Conservation (phyloP, 2,888 invertebrate species). For the Latrodectus hesperus region DNA sequence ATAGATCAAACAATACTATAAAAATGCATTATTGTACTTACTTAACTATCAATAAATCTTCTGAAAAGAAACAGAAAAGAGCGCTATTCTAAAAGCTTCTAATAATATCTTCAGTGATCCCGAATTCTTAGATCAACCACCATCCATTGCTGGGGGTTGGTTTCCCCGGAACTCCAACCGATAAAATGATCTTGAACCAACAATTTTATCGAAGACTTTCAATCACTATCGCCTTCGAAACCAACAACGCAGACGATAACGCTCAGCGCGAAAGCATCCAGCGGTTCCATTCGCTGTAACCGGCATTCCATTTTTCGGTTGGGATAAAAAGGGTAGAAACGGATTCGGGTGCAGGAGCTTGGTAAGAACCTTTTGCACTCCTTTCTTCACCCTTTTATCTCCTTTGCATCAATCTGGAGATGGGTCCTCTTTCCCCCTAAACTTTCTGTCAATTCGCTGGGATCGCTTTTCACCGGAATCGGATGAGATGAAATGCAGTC, state of each 20-base stretch:
- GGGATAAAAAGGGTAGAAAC: not conserved
- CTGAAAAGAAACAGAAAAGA: too few species aligned
- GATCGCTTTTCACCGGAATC: not conserved
- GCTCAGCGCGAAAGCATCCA: not conserved
- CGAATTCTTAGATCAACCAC: constrained; percentile 45
- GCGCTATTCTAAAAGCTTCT: constrained; percentile 10
- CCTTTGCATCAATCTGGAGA: not conserved
- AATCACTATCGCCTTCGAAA: not conserved
- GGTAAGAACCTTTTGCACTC: constrained; percentile 1
- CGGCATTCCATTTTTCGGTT: constrained; percentile 32
- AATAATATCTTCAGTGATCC: constrained; percentile 3
- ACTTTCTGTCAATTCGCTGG: constrained; percentile 1
- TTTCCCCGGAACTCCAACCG: constrained; percentile 2
- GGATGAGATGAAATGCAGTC: constrained; percentile 23
- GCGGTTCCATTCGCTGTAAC: constrained; percentile 5
- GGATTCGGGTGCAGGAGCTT: not conserved
- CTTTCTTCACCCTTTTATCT: constrained; percentile 14
- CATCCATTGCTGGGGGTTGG: constrained; percentile 39
- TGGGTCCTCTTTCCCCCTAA: not conserved
- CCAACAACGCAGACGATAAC: constrained; percentile 20
- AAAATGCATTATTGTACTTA: not conserved
- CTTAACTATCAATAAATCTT: not conserved
- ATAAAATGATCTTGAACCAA: constrained; percentile 14
- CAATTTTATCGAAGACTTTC: constrained; percentile 6
- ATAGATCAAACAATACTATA: too few species aligned